A percentile compares a stretch with the other conserved stretches of the same genome.
Evolutionary conservation across 92 coral and sea anemone species (phyloP).

Genomic region (Porites divaricata): DNA sequence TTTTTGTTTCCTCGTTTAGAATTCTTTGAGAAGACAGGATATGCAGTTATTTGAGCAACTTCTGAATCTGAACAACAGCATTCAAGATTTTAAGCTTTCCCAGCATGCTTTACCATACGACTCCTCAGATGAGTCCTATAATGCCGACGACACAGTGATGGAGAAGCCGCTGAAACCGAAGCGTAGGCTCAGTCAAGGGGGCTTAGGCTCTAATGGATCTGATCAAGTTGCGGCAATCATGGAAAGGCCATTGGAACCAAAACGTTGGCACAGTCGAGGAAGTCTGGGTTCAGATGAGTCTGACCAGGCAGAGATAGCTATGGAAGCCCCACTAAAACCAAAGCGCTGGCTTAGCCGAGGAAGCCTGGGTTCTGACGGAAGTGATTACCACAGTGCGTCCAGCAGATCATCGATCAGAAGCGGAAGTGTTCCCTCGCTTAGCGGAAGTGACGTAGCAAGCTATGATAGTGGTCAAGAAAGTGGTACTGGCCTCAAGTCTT

Average conservation of each 20-base stretch:
- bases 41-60: constrained; percentile 77
- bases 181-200: constrained; percentile 54
- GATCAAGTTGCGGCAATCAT: constrained; percentile 16
- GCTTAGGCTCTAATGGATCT: constrained; percentile 13
- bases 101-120: constrained; percentile 55
- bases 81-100: constrained; percentile 76
- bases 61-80: constrained; percentile 79
- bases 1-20: constrained; percentile 40
- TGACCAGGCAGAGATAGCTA: constrained; percentile 5
- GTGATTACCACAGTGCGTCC: constrained; percentile 42
- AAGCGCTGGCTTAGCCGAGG: constrained; percentile 50
- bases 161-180: constrained; percentile 28
- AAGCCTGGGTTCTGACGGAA: constrained; percentile 48
- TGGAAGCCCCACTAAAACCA: constrained; percentile 29
- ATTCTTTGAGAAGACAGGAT: constrained; percentile 83
- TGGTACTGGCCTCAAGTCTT: not conserved
- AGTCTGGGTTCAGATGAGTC: constrained; percentile 47
- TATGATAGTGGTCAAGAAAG: constrained; percentile 43
- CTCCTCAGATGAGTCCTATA: constrained; percentile 64
- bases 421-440: constrained; percentile 35
- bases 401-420: constrained; percentile 26
- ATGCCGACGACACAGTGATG: not conserved
- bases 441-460: constrained; percentile 44
- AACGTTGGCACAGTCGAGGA: constrained; percentile 48
- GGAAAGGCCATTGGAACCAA: constrained; percentile 15